Base-by-base conservation (phyloP, 2,797 vertebrate species). In the Characodon lateralis region DNA sequence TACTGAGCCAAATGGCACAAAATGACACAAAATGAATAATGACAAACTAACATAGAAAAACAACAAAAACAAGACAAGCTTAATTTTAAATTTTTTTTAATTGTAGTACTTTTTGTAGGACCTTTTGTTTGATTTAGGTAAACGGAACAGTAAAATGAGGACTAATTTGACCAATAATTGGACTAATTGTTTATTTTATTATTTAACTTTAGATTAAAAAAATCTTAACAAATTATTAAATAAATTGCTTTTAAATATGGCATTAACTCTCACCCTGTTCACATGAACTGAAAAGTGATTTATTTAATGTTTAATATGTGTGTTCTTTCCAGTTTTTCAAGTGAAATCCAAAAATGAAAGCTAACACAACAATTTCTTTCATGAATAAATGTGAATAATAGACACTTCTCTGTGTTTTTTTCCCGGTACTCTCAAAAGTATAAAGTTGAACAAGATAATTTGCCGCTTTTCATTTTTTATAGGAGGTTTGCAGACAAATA, bases 401-500 rank as follows among this genome's bases (percentile, higher is more conserved):
- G 20, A 24, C 8, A 41, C 4, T 24, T 66, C 10, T 20, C 24
- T n/a, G 12, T n/a, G 24, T 1, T 2, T 13, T 68, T n/a, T 68
- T 10, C 39, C 4, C 12, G 9, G 12, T 43, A 41, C 5, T 68
- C 39, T n/a, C 39, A 24, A 56, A 66, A 70, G 41, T 35, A 51
- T 43, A 39, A 61, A 41, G 61, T 2, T 31, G 71, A 73, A 74
- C 51, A 22, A 26, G 70, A 75, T 72, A 35, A 85, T 71, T 48
- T 65, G 14, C 9, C 41, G 0, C 24, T 28, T 31, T 77, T 6
- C 22, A 5, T 20, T 70, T 3, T 74, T 63, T 31, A 7, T 76
- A 24, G 73, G 26, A 79, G 28, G 16, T 55, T 78, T 18, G 26
- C 58, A 41, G 18, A 61, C 28, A 48, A 65, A 39, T 8, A 12